These are phyloP conservation scores for Tinea pellionella DNA, from an alignment of 2,888 invertebrate genomes.

Conservation along the genomic window DNA sequence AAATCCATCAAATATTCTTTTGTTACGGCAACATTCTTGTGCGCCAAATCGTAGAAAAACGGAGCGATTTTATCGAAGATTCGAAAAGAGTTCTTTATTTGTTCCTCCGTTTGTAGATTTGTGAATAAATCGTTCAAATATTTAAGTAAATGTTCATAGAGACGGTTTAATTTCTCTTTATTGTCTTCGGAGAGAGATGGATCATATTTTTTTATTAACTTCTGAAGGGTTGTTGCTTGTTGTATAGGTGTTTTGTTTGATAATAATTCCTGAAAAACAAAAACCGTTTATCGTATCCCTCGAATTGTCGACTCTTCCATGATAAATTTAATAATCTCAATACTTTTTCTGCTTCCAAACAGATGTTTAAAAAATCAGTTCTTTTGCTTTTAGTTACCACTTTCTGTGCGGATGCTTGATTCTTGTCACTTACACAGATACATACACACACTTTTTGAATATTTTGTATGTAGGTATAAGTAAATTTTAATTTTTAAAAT, in stretches of 20 bases:
- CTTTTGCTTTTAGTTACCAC: too few relatives aligned
- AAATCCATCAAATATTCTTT: slow-evolving; percentile 76
- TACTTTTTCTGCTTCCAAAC: too few relatives aligned
- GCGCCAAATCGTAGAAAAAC: slow-evolving; percentile 75
- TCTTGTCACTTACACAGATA: too few relatives aligned
- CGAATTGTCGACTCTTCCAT: too few relatives aligned
- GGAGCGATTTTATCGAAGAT: slow-evolving; percentile 70
- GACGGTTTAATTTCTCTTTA: slow-evolving; percentile 77
- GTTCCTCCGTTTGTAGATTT: slow-evolving; percentile 36
- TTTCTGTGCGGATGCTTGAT: too few relatives aligned
- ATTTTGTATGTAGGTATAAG: too few relatives aligned
- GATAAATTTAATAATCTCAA: too few relatives aligned
- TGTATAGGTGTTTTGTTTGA: slow-evolving; percentile 71
- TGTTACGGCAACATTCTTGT: slow-evolving; percentile 75
- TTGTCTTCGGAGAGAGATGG: slow-evolving; percentile 83
- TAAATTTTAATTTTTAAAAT: too few relatives aligned
- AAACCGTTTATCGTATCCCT: neutral
- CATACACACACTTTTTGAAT: too few relatives aligned
- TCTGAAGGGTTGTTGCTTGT: slow-evolving; percentile 78
- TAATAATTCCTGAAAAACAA: slow-evolving; percentile 64
- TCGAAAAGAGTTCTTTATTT: slow-evolving; percentile 66
- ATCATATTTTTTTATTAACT: slow-evolving; percentile 90
- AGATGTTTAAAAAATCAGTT: too few relatives aligned
- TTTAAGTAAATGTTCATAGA: slow-evolving; percentile 83
- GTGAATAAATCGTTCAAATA: slow-evolving; percentile 77